Evolutionary conservation across 2,888 invertebrate genomes (phyloP), one percentile per base, ranked within the genome.

Genomic region (Scaptomyza flava): DNA sequence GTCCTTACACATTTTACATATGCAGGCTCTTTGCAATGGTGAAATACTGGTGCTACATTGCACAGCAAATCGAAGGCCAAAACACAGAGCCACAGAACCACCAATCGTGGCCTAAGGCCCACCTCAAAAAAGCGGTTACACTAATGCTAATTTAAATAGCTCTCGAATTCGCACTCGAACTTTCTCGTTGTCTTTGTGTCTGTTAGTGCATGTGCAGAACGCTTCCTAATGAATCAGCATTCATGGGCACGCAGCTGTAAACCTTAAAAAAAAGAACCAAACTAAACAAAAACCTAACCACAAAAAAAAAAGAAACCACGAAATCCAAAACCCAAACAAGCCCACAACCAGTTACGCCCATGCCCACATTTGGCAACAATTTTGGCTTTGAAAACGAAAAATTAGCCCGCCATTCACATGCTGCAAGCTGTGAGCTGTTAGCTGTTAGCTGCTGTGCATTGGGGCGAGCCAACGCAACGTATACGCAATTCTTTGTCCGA

Each of bases 201-300:
- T 53, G 48, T 41, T 53, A 12, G 52, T 56, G 43, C 47, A 63
- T 53, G 63, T 58, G 56, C 46, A 56, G 31, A n/a, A 47, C 62
- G 52, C 69, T 65, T 79, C 38, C 68, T 79, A 81, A 81, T 81
- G 81, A 81, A 82, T 70, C 83, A 79, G 80, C 67, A 87, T 87
- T 87, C 88, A 82, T 74, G 58, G 57, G 50, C 63, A 43, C 41
- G 33, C n/a, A 56, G 59, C 65, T 54, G 66, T 51, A 63, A 63
- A 34, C 45, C 27, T 52, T 41, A 38, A 59, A 45, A 36, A 36
- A 36, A 17, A 9, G 9, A 17, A 17, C 11, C 4, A 41, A 72
- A 27, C 43, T 51, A 43, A 45, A 33, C 43, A 54, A 45, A 51
- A 47, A 41, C 34, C 14, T 36, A 7, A 14, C 14, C 20, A 23